Evolutionary conservation across 2,113 vertebrate genomes (phyloP).

Genomic region (Silurus asotus): DNA sequence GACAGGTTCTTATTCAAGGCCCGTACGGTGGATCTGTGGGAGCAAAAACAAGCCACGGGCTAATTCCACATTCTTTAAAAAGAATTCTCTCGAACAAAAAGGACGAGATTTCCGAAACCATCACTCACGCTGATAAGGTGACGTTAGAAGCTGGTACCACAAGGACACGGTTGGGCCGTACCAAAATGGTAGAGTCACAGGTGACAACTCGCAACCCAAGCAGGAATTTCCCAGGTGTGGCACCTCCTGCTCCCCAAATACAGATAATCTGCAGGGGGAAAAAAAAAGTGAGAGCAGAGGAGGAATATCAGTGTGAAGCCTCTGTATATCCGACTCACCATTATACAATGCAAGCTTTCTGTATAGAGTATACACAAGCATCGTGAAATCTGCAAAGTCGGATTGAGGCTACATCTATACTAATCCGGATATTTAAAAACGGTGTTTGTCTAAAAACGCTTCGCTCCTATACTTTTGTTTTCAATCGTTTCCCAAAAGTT

Average conservation of each 20-base stretch:
- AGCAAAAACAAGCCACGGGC: conserved; percentile 3
- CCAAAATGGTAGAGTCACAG: conserved; percentile 86
- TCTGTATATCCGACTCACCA: not conserved
- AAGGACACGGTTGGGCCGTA: conserved; percentile 87
- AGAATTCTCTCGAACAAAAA: not conserved
- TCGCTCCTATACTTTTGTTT: too few relatives aligned
- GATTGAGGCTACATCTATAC: too few relatives aligned
- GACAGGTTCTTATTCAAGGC: conserved; percentile 98
- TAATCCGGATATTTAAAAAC: too few relatives aligned
- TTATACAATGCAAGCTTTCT: not conserved
- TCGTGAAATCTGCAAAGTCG: too few relatives aligned
- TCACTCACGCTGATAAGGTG: conserved; percentile 90
- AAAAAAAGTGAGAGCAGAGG: not conserved
- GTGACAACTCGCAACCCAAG: conserved; percentile 90
- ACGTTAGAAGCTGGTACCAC: conserved; percentile 91
- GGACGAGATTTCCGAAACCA: not conserved
- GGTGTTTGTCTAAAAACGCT: too few relatives aligned
- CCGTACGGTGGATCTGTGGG: conserved; percentile 85
- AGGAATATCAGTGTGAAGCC: not conserved
- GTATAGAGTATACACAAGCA: too few relatives aligned
- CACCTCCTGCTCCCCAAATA: conserved; percentile 93
- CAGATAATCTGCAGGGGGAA: conserved; percentile 82
- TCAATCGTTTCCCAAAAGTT: too few relatives aligned
- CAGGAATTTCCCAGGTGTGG: conserved; percentile 94
- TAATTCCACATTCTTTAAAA: not conserved